A percentile compares a stretch with the other conserved stretches of the same genome.
phyloP scores from a whole-genome alignment of 1,140 invertebrate species.

The Drosophila mauritiana region DNA sequence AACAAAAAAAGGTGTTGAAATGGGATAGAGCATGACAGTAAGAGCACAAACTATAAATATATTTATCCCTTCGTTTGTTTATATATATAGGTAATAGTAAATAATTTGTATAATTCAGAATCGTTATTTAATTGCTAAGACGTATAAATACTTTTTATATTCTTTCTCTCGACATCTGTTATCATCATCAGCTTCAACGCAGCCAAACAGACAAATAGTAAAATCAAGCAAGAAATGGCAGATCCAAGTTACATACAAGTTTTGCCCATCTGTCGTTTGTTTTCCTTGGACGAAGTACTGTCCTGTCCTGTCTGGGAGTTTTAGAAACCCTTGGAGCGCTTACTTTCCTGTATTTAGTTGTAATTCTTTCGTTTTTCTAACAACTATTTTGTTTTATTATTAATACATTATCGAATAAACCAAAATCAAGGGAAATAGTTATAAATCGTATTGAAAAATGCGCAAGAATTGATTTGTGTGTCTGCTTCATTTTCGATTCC shows the following conservation, averaged over 20 bases:
- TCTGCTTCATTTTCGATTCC: constrained; percentile 28
- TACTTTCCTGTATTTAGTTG: constrained; percentile 54
- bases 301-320: constrained; percentile 46
- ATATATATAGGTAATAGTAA: constrained; percentile 65
- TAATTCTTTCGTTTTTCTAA: constrained; percentile 53
- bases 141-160: constrained; percentile 77
- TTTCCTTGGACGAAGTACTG: constrained; percentile 11
- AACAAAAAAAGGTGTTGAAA: constrained; percentile 40
- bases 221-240: constrained; percentile 17
- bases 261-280: constrained; percentile 22
- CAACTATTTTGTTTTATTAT: constrained; percentile 74
- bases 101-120: constrained; percentile 78
- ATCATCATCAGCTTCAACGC: constrained; percentile 25
- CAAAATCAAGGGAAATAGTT: constrained; percentile 70
- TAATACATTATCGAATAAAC: constrained; percentile 77
- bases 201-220: constrained; percentile 25
- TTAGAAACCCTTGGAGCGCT: constrained; percentile 69
- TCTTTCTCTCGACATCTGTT: constrained; percentile 49
- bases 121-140: constrained; percentile 79
- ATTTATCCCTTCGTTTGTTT: constrained; percentile 65
- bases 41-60: constrained; percentile 77
- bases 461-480: constrained; percentile 33
- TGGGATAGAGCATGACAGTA: constrained; percentile 45
- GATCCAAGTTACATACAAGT: constrained; percentile 23
- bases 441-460: constrained; percentile 68